These are phyloP conservation scores for Dunckerocampus dactyliophorus DNA, from an alignment of 2,113 vertebrate species.

Conservation along the genomic window DNA sequence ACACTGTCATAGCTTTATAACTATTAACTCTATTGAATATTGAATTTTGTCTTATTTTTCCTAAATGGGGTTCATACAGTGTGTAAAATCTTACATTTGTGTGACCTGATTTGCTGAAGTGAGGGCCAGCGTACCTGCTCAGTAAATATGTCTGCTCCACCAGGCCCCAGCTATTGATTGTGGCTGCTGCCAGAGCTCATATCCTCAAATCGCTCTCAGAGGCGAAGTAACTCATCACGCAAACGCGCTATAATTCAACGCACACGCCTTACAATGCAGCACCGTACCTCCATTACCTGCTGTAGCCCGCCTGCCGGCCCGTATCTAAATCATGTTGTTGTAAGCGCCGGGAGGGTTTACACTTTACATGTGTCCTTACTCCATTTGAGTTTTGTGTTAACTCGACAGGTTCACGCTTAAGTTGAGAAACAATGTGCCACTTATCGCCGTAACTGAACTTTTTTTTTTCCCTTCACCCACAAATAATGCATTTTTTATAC, in stretches of 20 bases:
- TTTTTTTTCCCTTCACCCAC: background rate
- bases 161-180: constrained; percentile 18
- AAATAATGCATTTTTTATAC: constrained; percentile 6
- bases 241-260: constrained; percentile 29
- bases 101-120: constrained; percentile 20
- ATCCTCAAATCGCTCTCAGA: constrained; percentile 34
- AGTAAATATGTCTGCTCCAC: constrained; percentile 29
- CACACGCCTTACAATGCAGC: constrained; percentile 22
- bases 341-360: constrained; percentile 6
- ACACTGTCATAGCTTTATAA: too few species aligned
- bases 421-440: constrained; percentile 6
- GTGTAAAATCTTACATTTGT: background rate
- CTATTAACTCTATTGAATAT: too few species aligned
- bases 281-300: constrained; percentile 34
- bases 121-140: constrained; percentile 27
- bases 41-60: too few species aligned
- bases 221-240: constrained; percentile 38
- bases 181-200: constrained; percentile 36
- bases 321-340: constrained; percentile 5
- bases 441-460: background rate
- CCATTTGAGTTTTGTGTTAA: background rate
- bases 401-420: background rate
- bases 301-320: constrained; percentile 12
- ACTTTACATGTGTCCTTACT: constrained; percentile 12
- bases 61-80: too few species aligned